Conservation (phyloP, 1,140 invertebrate genomes). For the Psilanteris sp. region DNA sequence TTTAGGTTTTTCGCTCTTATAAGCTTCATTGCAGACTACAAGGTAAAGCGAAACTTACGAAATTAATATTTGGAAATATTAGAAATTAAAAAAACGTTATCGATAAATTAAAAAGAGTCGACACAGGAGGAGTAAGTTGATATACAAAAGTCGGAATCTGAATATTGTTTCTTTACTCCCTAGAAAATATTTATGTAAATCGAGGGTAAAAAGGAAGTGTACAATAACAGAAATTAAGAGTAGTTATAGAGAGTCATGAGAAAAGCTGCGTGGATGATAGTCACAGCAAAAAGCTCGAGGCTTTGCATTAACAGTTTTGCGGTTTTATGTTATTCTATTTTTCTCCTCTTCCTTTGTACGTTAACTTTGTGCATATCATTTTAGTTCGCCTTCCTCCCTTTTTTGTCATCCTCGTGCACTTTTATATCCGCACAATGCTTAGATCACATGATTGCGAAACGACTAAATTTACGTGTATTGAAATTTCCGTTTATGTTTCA, state of each 20-base stretch:
- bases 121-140: no score
- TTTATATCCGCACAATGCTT: conserved; percentile 52
- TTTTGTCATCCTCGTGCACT: conserved; percentile 45
- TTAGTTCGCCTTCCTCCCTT: conserved; percentile 16
- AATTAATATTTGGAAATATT: no score
- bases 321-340: conserved; percentile 57
- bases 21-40: no score
- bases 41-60: no score
- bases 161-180: conserved; percentile 35
- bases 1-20: no score
- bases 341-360: conserved; percentile 50
- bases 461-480: conserved; percentile 38
- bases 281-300: conserved; percentile 44
- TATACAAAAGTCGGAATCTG: no score
- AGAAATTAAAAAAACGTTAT: no score
- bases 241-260: conserved; percentile 50
- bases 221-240: conserved; percentile 58
- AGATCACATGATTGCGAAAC: conserved; percentile 43
- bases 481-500: conserved; percentile 20
- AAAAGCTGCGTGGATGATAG: conserved; percentile 53
- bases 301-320: conserved; percentile 61
- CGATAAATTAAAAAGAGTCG: no score
- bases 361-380: conserved; percentile 56
- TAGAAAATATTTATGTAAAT: conserved; percentile 52
- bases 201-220: conserved; percentile 34